Evolutionary conservation across 2,113 vertebrate species (phyloP).

Genomic region (Morone saxatilis): DNA sequence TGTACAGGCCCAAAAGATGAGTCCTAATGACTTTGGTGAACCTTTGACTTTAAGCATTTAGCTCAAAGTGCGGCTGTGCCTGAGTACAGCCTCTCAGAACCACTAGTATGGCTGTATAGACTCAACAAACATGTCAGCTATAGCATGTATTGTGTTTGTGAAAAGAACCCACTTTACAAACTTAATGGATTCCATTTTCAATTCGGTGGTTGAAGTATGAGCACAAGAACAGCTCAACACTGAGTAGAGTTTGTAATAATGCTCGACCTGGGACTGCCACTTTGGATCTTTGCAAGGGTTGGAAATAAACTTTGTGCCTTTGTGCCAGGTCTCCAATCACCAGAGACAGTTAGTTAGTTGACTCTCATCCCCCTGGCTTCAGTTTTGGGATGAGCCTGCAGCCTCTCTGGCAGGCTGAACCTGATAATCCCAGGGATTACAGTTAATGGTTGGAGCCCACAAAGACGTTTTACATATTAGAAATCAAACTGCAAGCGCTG

Average conservation of each 20-base stretch:
- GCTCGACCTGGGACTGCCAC: constrained; percentile 1
- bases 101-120: neutral
- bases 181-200: constrained; percentile 9
- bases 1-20: neutral
- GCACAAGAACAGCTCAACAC: neutral
- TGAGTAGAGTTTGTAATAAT: constrained; percentile 2
- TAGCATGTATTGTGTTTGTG: neutral
- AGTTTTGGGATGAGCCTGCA: constrained; percentile 32
- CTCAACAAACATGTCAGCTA: neutral
- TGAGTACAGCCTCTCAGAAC: neutral
- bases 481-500: neutral
- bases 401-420: constrained; percentile 16
- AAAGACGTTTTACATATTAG: constrained; percentile 25
- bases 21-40: neutral
- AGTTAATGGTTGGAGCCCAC: constrained; percentile 12
- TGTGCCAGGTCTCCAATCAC: constrained; percentile 17
- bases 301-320: constrained; percentile 7
- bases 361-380: neutral
- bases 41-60: neutral
- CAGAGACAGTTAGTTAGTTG: neutral
- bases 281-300: constrained; percentile 18
- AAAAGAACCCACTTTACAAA: neutral
- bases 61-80: neutral
- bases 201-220: neutral
- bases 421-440: constrained; percentile 32